Conservation (phyloP, 2,797 vertebrate genomes). For the Linurgus olivaceus region DNA sequence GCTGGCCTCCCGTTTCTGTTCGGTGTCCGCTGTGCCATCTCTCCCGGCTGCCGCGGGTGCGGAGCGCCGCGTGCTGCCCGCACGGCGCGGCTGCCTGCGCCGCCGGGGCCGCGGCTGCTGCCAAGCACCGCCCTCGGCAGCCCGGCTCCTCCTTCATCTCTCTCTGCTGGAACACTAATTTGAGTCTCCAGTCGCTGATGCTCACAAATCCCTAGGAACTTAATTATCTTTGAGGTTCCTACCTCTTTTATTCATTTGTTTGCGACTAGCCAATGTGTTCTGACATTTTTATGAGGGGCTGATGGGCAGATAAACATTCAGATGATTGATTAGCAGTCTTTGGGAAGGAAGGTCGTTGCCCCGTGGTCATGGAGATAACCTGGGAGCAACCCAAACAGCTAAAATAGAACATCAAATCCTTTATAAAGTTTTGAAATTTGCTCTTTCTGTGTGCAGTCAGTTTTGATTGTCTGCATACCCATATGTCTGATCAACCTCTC, state of each 20-base stretch:
- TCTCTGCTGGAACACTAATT: background rate
- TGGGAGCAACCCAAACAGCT: background rate
- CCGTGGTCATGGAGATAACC: background rate
- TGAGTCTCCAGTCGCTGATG: background rate
- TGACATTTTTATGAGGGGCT: constrained; percentile 22
- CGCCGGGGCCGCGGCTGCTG: background rate
- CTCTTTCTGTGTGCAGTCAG: background rate
- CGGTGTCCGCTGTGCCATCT: background rate
- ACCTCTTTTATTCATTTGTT: constrained; percentile 24
- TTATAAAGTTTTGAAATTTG: background rate
- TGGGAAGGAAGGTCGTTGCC: background rate
- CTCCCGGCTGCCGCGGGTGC: background rate
- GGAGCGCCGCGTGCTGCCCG: background rate
- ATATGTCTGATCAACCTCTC: background rate
- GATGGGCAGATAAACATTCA: background rate
- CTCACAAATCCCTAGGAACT: constrained; percentile 6
- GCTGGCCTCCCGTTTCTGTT: background rate
- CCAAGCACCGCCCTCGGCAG: rapidly evolving
- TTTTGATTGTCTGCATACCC: background rate
- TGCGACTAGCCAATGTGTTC: background rate
- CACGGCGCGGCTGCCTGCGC: background rate
- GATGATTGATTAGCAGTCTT: background rate
- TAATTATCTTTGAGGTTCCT: constrained; percentile 35
- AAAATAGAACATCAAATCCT: background rate
- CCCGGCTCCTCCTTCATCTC: background rate